Evolutionary conservation across 1,140 invertebrate genomes (phyloP), one percentile per base, ranked within the genome.

Genomic region (Stenopsyche tienmushanensis): DNA sequence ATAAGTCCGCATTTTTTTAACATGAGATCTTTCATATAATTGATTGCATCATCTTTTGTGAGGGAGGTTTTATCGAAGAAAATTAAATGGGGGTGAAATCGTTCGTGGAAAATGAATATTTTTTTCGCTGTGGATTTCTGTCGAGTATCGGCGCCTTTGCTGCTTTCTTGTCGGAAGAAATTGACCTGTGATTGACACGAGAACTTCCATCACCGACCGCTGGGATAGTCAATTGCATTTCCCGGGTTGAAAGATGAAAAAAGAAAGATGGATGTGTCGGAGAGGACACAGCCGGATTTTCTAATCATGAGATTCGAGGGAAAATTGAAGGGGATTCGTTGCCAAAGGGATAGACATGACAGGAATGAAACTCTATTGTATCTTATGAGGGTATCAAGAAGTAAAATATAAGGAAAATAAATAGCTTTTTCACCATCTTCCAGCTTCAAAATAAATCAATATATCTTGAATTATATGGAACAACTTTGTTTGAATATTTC

Each of bases 121-220:
- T 34, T 13, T 34, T 34, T 34, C 29, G 5, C 29, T 34, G 29
- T 13, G 29, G 5, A 7, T 34, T 13, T 34, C 5, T 34, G 5
- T 5, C 5, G 13, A 7, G 13, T 34, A 5, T 5, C 29, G 5
- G 13, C 5, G 5, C 13, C 13, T 13, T 5, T 5, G 5, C 5
- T 34, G 5, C 54, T 42, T 29, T 63, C 50, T 55, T 42, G 52
- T 55, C 20, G 50, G 52, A 52, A 53, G 55, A 52, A 29, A 65
- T 65, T 65, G 64, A 65, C 64, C 55, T 53, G 55, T 60, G 64
- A 60, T 65, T 65, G 64, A 65, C 64, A 60, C 45, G 20, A 29
- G 8, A 21, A 49, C 47, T 13, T 57, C 39, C 55, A 18, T 26
- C 41, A 24, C 57, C 26, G 18, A 21, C n/a, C 47, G 52, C 21